phyloP scores from a whole-genome alignment of 2,888 invertebrate species.

The Trileptium ribeirensis region DNA sequence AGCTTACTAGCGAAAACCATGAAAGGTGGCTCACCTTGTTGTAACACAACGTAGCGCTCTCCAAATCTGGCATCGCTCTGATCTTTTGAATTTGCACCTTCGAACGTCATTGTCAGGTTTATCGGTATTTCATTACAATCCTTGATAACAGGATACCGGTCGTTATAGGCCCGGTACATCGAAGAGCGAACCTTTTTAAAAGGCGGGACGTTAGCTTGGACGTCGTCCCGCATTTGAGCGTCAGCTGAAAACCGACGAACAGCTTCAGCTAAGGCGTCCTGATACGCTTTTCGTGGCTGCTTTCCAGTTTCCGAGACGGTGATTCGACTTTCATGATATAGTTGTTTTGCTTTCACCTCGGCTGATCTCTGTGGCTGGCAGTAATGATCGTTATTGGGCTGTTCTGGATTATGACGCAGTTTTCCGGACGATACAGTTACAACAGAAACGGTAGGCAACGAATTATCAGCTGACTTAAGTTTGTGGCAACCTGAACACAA shows the following conservation, averaged over 20 bases:
- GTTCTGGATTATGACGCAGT: neutral
- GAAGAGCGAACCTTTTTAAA: neutral
- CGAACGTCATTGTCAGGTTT: neutral
- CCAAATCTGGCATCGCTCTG: neutral
- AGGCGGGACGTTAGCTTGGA: neutral
- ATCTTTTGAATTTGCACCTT: neutral
- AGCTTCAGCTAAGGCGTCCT: neutral
- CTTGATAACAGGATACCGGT: neutral
- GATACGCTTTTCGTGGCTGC: neutral
- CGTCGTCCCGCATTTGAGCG: neutral
- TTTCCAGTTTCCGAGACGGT: neutral
- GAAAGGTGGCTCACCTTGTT: neutral
- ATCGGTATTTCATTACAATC: neutral
- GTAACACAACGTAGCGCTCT: neutral
- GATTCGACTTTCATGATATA: neutral
- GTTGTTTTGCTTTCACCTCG: neutral
- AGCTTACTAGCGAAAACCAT: neutral
- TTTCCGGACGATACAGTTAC: neutral
- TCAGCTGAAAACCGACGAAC: neutral
- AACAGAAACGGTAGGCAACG: too few species aligned
- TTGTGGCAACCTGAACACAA: too few species aligned
- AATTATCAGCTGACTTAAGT: neutral
- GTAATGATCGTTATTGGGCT: neutral
- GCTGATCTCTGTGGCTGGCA: neutral
- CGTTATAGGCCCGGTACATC: neutral